These are phyloP conservation scores for Hemicrepidius hirtus DNA, from an alignment of 2,888 invertebrate genomes.

Conservation along the genomic window DNA sequence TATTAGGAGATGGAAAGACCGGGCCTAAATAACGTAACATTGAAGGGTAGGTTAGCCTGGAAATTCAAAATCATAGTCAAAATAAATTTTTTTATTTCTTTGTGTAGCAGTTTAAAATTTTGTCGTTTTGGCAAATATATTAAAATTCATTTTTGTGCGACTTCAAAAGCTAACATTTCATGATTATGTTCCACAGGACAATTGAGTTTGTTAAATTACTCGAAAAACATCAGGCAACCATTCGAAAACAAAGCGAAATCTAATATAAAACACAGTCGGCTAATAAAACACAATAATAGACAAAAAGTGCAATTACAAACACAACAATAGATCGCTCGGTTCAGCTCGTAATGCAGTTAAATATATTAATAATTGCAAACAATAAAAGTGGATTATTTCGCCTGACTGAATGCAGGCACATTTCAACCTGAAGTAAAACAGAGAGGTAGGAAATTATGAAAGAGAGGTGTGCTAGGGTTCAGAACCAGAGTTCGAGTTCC, in stretches of 20 bases:
- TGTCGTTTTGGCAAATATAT: background rate
- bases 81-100: no score
- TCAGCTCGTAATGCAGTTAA: constrained; percentile 69
- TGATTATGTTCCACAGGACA: constrained; percentile 51
- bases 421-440: constrained; percentile 59
- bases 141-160: constrained; percentile 35
- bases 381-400: constrained; percentile 71
- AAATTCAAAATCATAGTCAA: no score
- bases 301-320: constrained; percentile 69
- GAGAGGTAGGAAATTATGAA: constrained; percentile 48
- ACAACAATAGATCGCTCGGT: constrained; percentile 67
- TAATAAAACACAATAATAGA: constrained; percentile 69
- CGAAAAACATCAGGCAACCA: constrained; percentile 67
- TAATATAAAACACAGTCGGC: constrained; percentile 69
- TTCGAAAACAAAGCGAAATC: constrained; percentile 67
- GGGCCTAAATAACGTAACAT: no score
- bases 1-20: no score
- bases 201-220: constrained; percentile 67
- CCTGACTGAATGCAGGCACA: constrained; percentile 65
- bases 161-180: constrained; percentile 50
- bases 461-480: constrained; percentile 51
- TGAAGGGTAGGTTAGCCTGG: no score
- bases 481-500: constrained; percentile 54
- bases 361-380: constrained; percentile 72
- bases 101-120: no score